phyloP scores from a whole-genome alignment of 2,113 vertebrate genomes.

The Marcusenius ussheri region DNA sequence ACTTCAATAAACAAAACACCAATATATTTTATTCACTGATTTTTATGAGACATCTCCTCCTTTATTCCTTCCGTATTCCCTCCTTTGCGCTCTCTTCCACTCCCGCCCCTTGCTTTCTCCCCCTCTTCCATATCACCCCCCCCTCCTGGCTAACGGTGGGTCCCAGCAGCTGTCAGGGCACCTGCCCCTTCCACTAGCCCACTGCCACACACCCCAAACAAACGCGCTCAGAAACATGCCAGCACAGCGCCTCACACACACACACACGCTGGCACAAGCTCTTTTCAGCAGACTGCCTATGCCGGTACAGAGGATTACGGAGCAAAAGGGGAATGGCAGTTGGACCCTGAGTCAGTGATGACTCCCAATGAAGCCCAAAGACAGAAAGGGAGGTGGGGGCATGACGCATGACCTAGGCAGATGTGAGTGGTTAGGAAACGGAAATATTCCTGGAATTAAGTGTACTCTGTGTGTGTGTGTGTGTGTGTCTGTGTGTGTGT shows the following conservation, averaged over 20 bases:
- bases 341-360: not conserved
- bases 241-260: constrained; percentile 9
- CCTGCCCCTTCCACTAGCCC: constrained; percentile 45
- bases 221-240: not conserved
- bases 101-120: constrained; percentile 25
- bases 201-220: constrained; percentile 39
- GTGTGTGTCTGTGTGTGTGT: not conserved
- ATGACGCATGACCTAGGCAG: not conserved
- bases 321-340: not conserved
- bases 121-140: constrained; percentile 17
- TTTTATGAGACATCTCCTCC: not conserved
- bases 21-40: not conserved
- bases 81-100: not conserved
- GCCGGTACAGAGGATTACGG: not conserved
- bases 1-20: not conserved
- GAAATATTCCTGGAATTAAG: not conserved
- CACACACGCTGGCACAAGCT: not conserved
- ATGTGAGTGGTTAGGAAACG: not conserved
- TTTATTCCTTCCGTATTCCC: constrained; percentile 13
- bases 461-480: not conserved
- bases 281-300: not conserved
- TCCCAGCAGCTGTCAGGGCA: constrained; percentile 67
- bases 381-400: not conserved
- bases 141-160: constrained; percentile 45
- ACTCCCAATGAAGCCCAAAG: not conserved